Base-by-base conservation (phyloP, 2,797 vertebrate genomes). In the Sebastes iracundus region DNA sequence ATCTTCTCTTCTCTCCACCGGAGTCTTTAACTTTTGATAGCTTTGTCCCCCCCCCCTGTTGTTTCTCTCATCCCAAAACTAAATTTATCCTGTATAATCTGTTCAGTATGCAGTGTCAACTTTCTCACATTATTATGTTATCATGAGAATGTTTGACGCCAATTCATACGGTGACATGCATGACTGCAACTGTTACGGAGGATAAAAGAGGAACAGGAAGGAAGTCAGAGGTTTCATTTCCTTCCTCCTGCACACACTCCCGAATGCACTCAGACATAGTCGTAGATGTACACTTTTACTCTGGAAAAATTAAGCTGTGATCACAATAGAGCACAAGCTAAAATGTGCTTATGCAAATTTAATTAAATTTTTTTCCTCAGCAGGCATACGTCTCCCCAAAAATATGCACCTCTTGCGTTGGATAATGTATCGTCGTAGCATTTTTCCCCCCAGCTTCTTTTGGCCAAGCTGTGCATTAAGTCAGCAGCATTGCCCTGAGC, bases 401-500 rank as follows among this genome's bases (percentile, higher is more conserved):
- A 58, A 56, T 30, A 58, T 27, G 49, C 65, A 70, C 20, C 56
- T 67, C n/a, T 68, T 35, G 25, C 56, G 60, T 52, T 35, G n/a
- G 25, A 49, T 77, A 82, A 86, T 84, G 62, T 62, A 63, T 72
- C 30, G 25, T 25, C 35, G 22, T 32, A 46, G 22, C 12, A 16
- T 2, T 16, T 28, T 25, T 4, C 22, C 27, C 28, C 7, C 27
- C 42, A 13, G 3, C 23, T 63, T 52, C 56, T 59, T 71, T 85
- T 77, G 42, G 72, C 69, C 14, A 6, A 79, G 71, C 59, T 77
- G 62, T 77, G 71, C 77, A 77, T 81, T 83, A 83, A 79, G 81
- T 35, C 79, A 82, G 81, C 85, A 42, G 75, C 16, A 62, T 33
- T 22, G 64, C 77, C 61, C 71, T 38, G 62, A 85, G 62, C 73